These are phyloP conservation scores for Heliconius sara DNA, from an alignment of 2,888 invertebrate genomes.

Conservation along the genomic window DNA sequence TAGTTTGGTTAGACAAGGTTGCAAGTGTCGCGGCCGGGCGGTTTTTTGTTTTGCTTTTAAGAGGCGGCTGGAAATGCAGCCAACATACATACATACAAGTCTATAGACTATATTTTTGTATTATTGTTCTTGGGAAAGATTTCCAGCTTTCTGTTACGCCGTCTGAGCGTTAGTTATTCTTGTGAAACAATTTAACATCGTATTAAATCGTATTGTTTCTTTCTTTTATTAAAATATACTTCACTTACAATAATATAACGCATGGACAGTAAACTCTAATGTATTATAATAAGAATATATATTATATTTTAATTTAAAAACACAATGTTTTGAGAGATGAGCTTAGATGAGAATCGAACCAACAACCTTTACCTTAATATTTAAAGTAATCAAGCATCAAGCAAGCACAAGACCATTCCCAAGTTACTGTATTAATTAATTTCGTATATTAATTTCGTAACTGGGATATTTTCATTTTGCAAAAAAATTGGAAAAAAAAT, in stretches of 20 bases:
- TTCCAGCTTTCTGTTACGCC: slow-evolving; percentile 49
- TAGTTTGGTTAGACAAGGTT: slow-evolving; percentile 67
- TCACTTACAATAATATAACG: background rate
- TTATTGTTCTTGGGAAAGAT: slow-evolving; percentile 63
- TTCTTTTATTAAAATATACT: background rate
- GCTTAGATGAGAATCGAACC: background rate
- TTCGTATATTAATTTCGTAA: background rate
- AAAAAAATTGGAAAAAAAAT: slow-evolving; percentile 9
- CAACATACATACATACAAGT: slow-evolving; percentile 57
- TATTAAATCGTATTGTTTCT: slow-evolving; percentile 14
- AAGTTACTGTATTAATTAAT: background rate
- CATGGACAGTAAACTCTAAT: background rate
- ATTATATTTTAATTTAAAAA: no score
- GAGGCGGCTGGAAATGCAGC: slow-evolving; percentile 75
- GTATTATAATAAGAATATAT: no score
- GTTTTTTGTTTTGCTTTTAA: slow-evolving; percentile 74
- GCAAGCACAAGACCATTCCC: background rate
- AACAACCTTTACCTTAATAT: background rate
- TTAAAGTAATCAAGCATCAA: background rate
- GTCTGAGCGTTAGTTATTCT: slow-evolving; percentile 41
- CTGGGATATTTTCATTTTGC: slow-evolving; percentile 1
- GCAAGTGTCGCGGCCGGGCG: slow-evolving; percentile 66
- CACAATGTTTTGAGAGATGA: background rate
- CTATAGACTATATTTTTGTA: slow-evolving; percentile 54
- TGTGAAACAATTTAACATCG: slow-evolving; percentile 31